Base-by-base conservation (phyloP, 2,888 invertebrate genomes). In the Leptarthrus brevirostris region DNA sequence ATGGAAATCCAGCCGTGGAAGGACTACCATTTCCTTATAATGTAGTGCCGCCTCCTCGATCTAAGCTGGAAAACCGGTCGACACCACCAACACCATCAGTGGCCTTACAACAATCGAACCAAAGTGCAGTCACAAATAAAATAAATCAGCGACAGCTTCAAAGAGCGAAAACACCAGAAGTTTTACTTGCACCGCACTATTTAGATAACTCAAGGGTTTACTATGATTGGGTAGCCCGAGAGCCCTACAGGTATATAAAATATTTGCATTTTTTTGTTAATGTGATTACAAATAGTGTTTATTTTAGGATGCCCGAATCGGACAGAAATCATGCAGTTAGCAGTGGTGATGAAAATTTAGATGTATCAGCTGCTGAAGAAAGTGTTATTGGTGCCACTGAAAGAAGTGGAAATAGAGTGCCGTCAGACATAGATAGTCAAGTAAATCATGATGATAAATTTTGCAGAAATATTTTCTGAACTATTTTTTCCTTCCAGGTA, bases 381-480 rank as follows among this genome's bases (percentile, higher is more conserved):
- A 80, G 78, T 75, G 77, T 80, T 2, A 61, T 79, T 54, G 78
- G 78, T 22, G 53, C 76, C 0, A 77, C 76, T 36, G 78, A 79
- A 61, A 74, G 77, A 16, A 74, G 61, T 54, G 78, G 77, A 3
- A 76, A 79, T 61, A 74, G 79, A 34, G 75, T 77, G 1, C 88
- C 90, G 73, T 92, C 92, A 56, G 93, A 93, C 81, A 88, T 93
- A 78, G 93, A 93, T 81, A 91, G 90, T 82, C 93, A 94, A 87
- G 89, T 93, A 79, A 10, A 18, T 20, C 36, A 12, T 22, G 14
- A 14, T 49, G 24, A 73, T 20, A 20, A 47, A 26, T 54, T 40
- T 66, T 49, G 44, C 10, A n/a, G n/a, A n/a, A n/a, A n/a, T 44
- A 22, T 26, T 53, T 18, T 47, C 26, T 34, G 8, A 66, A n/a